Base-by-base conservation (phyloP, 2,888 invertebrate species). In the Spodoptera littoralis region DNA sequence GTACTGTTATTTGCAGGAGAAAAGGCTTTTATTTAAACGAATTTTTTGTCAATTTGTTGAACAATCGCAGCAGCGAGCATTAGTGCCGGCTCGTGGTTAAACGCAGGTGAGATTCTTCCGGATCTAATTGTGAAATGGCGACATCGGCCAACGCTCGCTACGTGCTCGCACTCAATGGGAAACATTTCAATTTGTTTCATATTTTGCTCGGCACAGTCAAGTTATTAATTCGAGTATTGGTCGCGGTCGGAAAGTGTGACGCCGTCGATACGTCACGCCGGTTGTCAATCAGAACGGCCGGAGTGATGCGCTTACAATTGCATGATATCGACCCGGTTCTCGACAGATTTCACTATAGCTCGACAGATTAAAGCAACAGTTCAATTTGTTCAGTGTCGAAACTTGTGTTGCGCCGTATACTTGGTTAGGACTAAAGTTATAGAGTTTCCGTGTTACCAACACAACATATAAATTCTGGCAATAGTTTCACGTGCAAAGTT, bases 261-360 rank as follows among this genome's bases (percentile, higher is more conserved):
- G 84, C 80, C 74, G 81, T 84, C 84, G 85, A 90, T 90, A 89
- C 90, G 88, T 89, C 90, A 92, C 92, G 92, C 84, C 87, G 78
- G 84, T 86, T 89, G 92, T 92, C 93, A 92, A 91, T 93, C 92
- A 88, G 92, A 90, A 86, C 92, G 87, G 85, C 81, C 81, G 87
- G 80, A 73, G 76, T 81, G 89, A 89, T 88, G 89, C 88, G 87
- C 87, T 83, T 85, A 85, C 86, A 85, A 88, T 89, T 81, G 89
- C 88, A 89, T 84, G 90, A 89, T 89, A 88, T 84, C 89, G 91
- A 90, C 90, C 90, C 86, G 87, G 83, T 88, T 92, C 80, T 78
- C 72, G 68, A 55, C 58, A 81, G 86, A 85, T 86, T 86, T 86
- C 85, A 82, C 86, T 83, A 66, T 72, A 57, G 63, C 70, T 73